phyloP scores from a whole-genome alignment of 2,113 vertebrate genomes.

The Dicentrarchus labrax region DNA sequence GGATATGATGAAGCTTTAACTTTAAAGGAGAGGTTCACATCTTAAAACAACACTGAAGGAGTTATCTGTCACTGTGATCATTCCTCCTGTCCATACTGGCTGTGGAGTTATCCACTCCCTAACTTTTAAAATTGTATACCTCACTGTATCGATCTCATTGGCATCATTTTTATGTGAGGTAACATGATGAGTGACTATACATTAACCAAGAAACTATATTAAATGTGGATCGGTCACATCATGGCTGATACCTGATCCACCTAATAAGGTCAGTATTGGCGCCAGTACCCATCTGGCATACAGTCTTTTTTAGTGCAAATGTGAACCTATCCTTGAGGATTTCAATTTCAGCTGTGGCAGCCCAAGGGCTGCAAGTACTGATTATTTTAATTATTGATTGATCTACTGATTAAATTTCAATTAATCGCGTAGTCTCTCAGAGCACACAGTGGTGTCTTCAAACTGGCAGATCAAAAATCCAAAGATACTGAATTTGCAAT shows the following conservation, averaged over 20 bases:
- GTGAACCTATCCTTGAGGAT: background rate
- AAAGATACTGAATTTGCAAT: background rate
- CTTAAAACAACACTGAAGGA: too few relatives aligned
- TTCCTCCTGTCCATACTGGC: background rate
- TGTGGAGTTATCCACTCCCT: background rate
- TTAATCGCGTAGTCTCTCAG: background rate
- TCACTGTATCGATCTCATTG: background rate
- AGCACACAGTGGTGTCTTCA: background rate
- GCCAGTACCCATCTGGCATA: background rate
- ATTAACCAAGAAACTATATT: constrained; percentile 10
- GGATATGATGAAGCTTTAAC: too few relatives aligned
- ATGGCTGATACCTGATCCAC: constrained; percentile 3
- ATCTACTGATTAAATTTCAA: background rate
- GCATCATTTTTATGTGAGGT: too few relatives aligned
- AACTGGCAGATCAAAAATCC: background rate
- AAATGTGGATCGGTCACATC: constrained; percentile 9
- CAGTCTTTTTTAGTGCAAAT: background rate
- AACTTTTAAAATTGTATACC: background rate
- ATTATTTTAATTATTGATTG: constrained; percentile 4
- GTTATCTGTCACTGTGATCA: background rate
- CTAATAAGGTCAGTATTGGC: background rate
- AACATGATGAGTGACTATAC: too few relatives aligned
- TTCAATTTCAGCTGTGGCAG: background rate
- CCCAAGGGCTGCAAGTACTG: background rate
- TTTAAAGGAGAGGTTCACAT: too few relatives aligned